These are phyloP conservation scores for Progne subis DNA, from an alignment of 2,113 vertebrate genomes.

Conservation along the genomic window DNA sequence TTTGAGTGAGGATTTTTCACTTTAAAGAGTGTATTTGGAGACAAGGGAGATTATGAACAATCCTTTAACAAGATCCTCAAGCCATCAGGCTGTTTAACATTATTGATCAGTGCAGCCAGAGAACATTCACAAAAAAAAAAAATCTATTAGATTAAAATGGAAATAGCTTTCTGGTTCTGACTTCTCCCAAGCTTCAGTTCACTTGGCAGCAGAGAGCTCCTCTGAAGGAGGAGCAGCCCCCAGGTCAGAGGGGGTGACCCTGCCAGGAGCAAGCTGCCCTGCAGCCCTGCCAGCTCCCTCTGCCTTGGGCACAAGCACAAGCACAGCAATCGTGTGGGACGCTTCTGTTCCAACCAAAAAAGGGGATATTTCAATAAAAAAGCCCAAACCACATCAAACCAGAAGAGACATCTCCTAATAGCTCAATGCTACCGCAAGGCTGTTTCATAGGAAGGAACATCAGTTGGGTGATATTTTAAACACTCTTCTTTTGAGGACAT, in stretches of 20 bases:
- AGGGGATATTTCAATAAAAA: neutral
- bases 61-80: slow-evolving; percentile 22
- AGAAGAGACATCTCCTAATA: neutral
- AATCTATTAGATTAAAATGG: neutral
- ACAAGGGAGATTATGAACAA: slow-evolving; percentile 47
- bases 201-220: neutral
- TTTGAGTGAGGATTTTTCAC: neutral
- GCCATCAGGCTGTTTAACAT: slow-evolving; percentile 5
- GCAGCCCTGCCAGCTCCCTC: neutral
- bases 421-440: neutral
- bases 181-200: neutral
- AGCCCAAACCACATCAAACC: neutral
- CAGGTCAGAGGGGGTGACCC: neutral
- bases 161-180: neutral
- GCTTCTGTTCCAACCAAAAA: neutral
- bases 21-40: slow-evolving; percentile 11
- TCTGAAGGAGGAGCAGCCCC: neutral
- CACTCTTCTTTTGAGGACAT: neutral
- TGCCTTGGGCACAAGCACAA: neutral
- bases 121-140: neutral
- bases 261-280: neutral
- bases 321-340: neutral
- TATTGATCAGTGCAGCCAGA: slow-evolving; percentile 32
- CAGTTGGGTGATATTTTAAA: neutral
- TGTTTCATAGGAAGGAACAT: neutral